Base-by-base conservation (phyloP, 2,888 invertebrate species). In the Sesia apiformis region DNA sequence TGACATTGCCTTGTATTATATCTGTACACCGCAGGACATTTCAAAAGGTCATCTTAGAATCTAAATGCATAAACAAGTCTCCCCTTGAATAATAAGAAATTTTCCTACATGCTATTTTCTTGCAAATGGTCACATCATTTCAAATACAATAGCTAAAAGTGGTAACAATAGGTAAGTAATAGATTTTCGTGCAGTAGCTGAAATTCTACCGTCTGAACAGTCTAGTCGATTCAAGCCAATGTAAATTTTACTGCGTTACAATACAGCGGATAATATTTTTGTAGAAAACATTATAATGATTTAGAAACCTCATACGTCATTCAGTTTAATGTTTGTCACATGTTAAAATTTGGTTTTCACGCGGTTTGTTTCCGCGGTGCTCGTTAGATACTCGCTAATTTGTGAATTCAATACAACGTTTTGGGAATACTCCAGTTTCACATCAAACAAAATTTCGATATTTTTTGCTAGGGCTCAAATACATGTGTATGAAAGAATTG, bases 331-430 rank as follows among this genome's bases (percentile, higher is more conserved):
- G 49, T 51, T 52, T 52, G 55, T 57, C 55, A 57, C 42, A 49
- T 38, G 42, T 23, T 39, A 23, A 55, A 49, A 52, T 8, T 23
- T 43, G 53, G 23, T 52, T 54, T 57, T 50, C 49, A 55, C 53
- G 50, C 43, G 50, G 46, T 5, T 52, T 42, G 39, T 53, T 54
- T 57, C 52, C 23, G n/a, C 52, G 52, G 43, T 49, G 52, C 50
- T 51, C 41, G 53, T 46, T 8, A 56, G 52, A 40, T 49, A 54
- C 50, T 51, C 41, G 53, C 52, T 54, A 51, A 54, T 57, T 54
- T 46, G 46, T 46, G 6, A 40, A 41, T 49, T 38, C 7, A 43
- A 23, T 23, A 23, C 1, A 23, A 23, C 23, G 23, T 23, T 23
- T 23, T 23, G 1, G 23, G 23, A 2, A 2, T 23, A 23, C 23